Conservation (phyloP, 2,113 vertebrate species). For the Spilogale gracilis region DNA sequence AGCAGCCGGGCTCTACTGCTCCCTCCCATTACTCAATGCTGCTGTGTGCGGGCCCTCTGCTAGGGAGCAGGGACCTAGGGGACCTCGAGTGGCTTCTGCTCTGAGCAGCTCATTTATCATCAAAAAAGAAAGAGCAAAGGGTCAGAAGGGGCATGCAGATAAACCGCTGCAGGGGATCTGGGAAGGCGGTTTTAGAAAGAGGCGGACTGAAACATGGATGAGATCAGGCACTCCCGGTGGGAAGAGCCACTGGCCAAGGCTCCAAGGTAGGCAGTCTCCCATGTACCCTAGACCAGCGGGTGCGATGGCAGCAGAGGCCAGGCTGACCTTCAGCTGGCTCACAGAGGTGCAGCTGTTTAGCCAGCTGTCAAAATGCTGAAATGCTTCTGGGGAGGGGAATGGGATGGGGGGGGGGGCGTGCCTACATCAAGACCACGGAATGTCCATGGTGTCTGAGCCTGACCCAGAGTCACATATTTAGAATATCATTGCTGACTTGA, state of each 20-base stretch:
- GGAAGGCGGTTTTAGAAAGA: not conserved
- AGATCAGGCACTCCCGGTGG: no score
- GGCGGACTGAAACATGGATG: not conserved
- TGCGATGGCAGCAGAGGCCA: accelerated
- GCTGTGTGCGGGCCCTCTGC: not conserved
- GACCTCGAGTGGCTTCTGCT: not conserved
- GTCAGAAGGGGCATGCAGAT: not conserved
- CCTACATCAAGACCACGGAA: not conserved
- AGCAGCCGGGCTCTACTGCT: not conserved
- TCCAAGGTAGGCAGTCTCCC: not conserved
- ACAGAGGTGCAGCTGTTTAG: not conserved
- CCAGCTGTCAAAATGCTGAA: not conserved
- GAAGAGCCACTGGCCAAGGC: not conserved
- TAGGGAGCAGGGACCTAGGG: not conserved
- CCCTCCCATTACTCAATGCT: no score
- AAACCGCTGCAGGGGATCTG: no score
- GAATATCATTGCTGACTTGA: not conserved
- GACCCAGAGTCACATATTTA: not conserved
- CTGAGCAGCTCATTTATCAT: not conserved
- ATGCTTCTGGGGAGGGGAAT: not conserved
- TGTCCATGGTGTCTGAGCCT: not conserved
- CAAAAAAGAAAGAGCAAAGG: not conserved
- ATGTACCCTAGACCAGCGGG: not conserved
- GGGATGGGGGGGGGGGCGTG: no score
- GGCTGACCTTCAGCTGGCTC: not conserved